Percentiles rank a stretch among this genome's conserved stretches.
Evolutionary conservation across 2,888 invertebrate genomes (phyloP).

Genomic region (Mesochorus sp.): DNA sequence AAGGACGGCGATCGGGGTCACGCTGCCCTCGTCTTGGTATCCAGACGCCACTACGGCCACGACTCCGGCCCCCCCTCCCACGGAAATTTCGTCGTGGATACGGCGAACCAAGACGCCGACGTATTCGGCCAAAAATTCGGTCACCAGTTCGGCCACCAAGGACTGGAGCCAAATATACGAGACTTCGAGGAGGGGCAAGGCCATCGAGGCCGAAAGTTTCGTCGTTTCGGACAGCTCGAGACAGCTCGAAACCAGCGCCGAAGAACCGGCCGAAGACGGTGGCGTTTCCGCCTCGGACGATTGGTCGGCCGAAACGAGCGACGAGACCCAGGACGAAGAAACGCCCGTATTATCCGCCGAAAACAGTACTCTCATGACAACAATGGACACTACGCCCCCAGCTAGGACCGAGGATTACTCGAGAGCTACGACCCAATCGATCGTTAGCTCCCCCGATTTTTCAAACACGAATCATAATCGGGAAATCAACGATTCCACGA

Average conservation of each 20-base stretch:
- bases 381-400: conserved; percentile 85
- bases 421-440: conserved; percentile 80
- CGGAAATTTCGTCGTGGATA: conserved; percentile 50
- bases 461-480: too few relatives aligned
- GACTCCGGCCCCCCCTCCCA: conserved; percentile 65
- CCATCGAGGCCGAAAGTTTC: neutral
- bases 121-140: conserved; percentile 55
- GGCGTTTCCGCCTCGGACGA: conserved; percentile 35
- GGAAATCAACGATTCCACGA: conserved; percentile 63
- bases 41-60: too few relatives aligned
- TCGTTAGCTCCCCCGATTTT: conserved; percentile 68
- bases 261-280: neutral
- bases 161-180: too few relatives aligned
- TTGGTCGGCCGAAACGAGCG: conserved; percentile 83
- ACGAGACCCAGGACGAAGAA: conserved; percentile 82
- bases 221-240: neutral
- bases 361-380: conserved; percentile 75
- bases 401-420: conserved; percentile 84
- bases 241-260: neutral
- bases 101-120: conserved; percentile 40
- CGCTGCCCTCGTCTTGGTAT: conserved; percentile 68
- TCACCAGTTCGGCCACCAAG: conserved; percentile 10
- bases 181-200: neutral
- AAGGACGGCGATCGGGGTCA: conserved; percentile 61
- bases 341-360: conserved; percentile 79